These are phyloP conservation scores for Columba guinea DNA, from an alignment of 2,797 vertebrate genomes.

Conservation along the genomic window DNA sequence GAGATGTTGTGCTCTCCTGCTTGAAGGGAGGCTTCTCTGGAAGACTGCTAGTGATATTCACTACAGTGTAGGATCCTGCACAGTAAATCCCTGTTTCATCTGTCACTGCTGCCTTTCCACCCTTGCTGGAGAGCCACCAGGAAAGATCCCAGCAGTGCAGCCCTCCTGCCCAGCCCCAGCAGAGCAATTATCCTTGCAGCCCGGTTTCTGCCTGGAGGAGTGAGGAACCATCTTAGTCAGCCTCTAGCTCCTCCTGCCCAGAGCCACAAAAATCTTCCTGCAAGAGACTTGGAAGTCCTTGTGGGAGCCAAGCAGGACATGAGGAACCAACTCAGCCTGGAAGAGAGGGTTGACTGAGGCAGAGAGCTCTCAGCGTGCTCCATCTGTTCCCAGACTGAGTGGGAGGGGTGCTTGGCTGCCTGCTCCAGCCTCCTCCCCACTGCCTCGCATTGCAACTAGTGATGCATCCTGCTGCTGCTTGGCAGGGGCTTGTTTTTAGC, in stretches of 20 bases:
- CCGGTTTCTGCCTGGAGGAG: background rate
- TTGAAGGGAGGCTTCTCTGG: background rate
- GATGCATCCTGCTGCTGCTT: background rate
- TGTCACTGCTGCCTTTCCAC: background rate
- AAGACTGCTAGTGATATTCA: background rate
- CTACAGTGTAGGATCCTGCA: rapidly evolving
- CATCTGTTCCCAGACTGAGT: slow-evolving; percentile 37
- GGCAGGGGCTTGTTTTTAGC: background rate
- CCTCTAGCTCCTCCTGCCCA: background rate
- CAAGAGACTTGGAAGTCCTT: background rate
- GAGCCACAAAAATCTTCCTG: background rate
- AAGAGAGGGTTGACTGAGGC: background rate
- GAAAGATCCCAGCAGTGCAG: background rate
- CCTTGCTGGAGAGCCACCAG: background rate
- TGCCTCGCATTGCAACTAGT: background rate
- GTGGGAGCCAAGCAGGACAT: background rate
- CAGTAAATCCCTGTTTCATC: background rate
- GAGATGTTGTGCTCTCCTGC: background rate
- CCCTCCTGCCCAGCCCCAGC: background rate
- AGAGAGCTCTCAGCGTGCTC: background rate
- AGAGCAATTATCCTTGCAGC: background rate
- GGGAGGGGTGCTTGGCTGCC: slow-evolving; percentile 4
- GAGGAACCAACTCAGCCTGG: background rate
- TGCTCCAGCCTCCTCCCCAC: background rate
- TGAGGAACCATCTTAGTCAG: rapidly evolving